Conservation (phyloP, 2,888 invertebrate species). For the Boloria euphrosyne region DNA sequence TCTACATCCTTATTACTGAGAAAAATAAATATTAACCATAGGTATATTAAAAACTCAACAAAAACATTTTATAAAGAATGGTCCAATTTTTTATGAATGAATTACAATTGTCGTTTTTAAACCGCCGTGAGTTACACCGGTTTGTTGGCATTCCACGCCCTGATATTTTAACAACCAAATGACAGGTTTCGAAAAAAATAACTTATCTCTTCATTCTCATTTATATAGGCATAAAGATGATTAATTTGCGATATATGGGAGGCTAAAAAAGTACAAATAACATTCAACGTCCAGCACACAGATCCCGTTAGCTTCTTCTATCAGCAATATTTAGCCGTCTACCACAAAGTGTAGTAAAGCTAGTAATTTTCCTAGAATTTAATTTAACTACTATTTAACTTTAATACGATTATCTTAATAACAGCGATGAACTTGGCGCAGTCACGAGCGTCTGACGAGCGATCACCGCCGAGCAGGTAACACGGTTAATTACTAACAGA, state of each 20-base stretch:
- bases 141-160: slow-evolving; percentile 5
- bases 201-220: not conserved
- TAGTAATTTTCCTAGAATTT: too few relatives aligned
- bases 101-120: not conserved
- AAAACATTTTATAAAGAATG: not conserved
- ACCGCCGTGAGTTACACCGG: slow-evolving; percentile 1
- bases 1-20: slow-evolving; percentile 23
- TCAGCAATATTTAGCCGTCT: too few relatives aligned
- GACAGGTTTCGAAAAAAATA: not conserved
- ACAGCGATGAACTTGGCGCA: too few relatives aligned
- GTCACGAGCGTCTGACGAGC: not conserved
- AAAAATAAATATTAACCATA: not conserved
- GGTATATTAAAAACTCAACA: not conserved
- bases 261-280: too few relatives aligned
- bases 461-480: not conserved
- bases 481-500: slow-evolving; percentile 15
- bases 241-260: too few relatives aligned
- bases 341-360: too few relatives aligned
- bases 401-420: too few relatives aligned
- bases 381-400: too few relatives aligned
- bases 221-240: too few relatives aligned
- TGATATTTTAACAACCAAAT: not conserved
- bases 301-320: too few relatives aligned
- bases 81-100: not conserved
- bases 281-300: too few relatives aligned